phyloP scores from a whole-genome alignment of 2,888 invertebrate species.

The Acholoe squamosa region DNA sequence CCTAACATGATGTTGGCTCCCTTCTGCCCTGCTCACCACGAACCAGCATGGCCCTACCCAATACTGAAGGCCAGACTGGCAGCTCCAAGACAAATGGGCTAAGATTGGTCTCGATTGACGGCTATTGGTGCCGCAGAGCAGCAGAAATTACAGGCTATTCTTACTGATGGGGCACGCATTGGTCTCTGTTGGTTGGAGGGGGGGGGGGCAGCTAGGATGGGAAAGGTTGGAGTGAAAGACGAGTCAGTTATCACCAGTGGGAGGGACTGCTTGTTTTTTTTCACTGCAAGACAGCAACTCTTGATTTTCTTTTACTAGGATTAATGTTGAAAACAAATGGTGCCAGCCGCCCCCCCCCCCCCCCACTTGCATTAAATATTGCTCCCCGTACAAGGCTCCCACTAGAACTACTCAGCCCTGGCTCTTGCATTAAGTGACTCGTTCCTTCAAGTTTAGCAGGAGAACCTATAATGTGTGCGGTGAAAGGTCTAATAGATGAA shows the following conservation, averaged over 20 bases:
- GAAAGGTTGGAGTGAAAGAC: background rate
- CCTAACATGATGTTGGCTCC: background rate
- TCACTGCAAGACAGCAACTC: no score
- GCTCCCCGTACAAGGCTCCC: no score
- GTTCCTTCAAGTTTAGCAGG: no score
- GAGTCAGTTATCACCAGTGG: background rate
- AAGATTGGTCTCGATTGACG: conserved; percentile 26
- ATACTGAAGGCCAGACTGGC: background rate
- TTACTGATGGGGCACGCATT: background rate
- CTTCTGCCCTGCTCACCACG: background rate
- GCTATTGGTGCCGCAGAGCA: conserved; percentile 17
- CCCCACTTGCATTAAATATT: no score
- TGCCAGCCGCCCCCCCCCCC: no score
- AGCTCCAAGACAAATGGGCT: conserved; percentile 9
- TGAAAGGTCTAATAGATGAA: no score
- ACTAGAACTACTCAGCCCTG: no score
- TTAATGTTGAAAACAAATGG: no score
- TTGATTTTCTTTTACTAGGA: no score
- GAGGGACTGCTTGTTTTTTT: no score
- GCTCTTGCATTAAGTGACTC: no score
- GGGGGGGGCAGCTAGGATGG: background rate
- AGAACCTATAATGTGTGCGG: no score
- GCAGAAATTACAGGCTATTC: conserved; percentile 33
- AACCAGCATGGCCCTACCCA: background rate
- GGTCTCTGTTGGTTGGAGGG: background rate